These are phyloP conservation scores for Pseudochromis fuscus DNA, from an alignment of 2,797 vertebrate genomes.

Conservation along the genomic window DNA sequence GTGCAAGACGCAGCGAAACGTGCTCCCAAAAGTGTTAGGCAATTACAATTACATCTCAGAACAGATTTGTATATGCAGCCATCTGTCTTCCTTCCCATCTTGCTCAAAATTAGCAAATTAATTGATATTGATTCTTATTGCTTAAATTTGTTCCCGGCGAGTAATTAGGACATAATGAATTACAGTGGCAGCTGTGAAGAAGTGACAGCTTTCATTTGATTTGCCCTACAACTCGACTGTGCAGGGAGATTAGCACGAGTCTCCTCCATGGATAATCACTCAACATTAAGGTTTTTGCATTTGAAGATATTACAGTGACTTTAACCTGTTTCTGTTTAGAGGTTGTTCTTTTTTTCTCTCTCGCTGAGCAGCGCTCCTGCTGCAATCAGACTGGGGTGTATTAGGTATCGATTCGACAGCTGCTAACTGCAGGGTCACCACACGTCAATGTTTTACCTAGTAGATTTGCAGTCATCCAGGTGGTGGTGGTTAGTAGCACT, in stretches of 20 bases:
- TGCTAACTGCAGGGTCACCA: neutral
- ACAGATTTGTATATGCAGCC: conserved; percentile 43
- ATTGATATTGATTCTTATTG: conserved; percentile 72
- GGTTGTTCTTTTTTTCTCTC: conserved; percentile 24
- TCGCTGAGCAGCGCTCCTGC: conserved; percentile 11
- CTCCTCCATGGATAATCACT: conserved; percentile 7
- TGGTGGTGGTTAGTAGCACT: neutral
- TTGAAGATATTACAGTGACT: neutral
- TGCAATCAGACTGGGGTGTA: conserved; percentile 21
- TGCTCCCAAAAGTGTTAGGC: conserved; percentile 25
- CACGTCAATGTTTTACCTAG: neutral
- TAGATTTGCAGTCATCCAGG: neutral
- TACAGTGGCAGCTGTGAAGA: conserved; percentile 52
- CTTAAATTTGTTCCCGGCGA: conserved; percentile 50
- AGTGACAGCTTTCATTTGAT: conserved; percentile 61
- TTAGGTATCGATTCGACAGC: conserved; percentile 35
- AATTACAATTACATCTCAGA: conserved; percentile 44
- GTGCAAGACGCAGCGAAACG: conserved; percentile 8
- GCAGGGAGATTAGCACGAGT: conserved; percentile 33
- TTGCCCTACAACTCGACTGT: conserved; percentile 11
- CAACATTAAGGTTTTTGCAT: conserved; percentile 13
- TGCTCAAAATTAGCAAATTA: conserved; percentile 64
- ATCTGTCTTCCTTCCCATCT: conserved; percentile 48
- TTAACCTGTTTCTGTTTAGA: neutral
- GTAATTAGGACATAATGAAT: conserved; percentile 70